These are phyloP conservation scores for Drosophila mimica DNA, from an alignment of 2,888 invertebrate species.

Conservation along the genomic window DNA sequence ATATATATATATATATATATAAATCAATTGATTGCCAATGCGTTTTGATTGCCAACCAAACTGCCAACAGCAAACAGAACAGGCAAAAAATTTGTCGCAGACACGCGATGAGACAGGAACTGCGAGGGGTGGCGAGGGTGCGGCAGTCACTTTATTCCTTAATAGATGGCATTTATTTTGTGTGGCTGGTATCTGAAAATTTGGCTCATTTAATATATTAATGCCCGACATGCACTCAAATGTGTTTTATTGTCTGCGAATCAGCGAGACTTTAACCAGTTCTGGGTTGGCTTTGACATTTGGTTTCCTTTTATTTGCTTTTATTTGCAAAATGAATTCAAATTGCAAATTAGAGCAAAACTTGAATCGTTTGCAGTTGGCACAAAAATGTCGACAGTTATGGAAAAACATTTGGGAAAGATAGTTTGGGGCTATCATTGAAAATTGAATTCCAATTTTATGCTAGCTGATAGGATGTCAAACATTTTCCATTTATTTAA, in stretches of 20 bases:
- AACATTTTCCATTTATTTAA: neutral
- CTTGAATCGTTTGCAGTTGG: neutral
- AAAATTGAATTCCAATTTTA: neutral
- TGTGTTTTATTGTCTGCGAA: constrained; percentile 57
- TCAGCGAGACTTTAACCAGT: constrained; percentile 31
- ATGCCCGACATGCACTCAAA: constrained; percentile 65
- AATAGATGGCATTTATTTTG: constrained; percentile 50
- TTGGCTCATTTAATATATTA: constrained; percentile 62
- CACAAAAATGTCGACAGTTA: neutral
- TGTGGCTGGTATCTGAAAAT: constrained; percentile 10
- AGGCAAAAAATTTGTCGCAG: constrained; percentile 34
- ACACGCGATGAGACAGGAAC: constrained; percentile 55
- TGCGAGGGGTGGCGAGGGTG: neutral
- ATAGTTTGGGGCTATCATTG: neutral
- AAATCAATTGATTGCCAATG: constrained; percentile 78
- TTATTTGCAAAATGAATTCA: constrained; percentile 31
- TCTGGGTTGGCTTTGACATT: neutral
- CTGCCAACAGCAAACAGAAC: constrained; percentile 25
- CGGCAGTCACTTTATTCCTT: neutral
- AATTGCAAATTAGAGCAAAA: constrained; percentile 40
- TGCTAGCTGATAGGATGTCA: neutral
- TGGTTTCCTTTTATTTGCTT: neutral
- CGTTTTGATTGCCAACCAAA: constrained; percentile 70
- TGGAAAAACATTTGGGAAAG: neutral
- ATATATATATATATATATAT: constrained; percentile 24